phyloP scores from a whole-genome alignment of 2,797 vertebrate genomes.

The Coregonus sp. region DNA sequence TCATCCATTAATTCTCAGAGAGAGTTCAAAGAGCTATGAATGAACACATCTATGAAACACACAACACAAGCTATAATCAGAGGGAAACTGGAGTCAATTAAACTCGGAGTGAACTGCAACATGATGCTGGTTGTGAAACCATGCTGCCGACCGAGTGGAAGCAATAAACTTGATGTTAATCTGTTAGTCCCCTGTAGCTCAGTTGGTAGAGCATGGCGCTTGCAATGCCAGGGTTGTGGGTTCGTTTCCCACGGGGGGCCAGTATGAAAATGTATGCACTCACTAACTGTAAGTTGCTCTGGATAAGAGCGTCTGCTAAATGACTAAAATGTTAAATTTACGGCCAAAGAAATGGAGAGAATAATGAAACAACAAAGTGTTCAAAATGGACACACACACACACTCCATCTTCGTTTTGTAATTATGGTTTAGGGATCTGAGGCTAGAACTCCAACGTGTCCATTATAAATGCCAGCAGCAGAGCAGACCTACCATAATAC shows the following conservation, averaged over 20 bases:
- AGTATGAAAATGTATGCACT: too few species aligned
- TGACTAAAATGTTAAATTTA: too few species aligned
- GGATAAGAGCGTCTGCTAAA: too few species aligned
- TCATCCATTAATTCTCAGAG: neutral
- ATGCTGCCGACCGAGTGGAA: neutral
- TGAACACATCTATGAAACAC: neutral
- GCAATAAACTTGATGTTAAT: neutral
- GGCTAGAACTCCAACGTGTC: neutral
- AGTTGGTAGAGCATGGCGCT: too few species aligned
- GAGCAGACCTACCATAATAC: neutral
- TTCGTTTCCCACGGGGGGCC: too few species aligned
- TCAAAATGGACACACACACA: neutral
- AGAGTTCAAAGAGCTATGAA: neutral
- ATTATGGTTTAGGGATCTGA: constrained; percentile 4
- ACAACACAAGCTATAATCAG: neutral
- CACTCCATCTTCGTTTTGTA: neutral
- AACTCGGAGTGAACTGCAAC: neutral
- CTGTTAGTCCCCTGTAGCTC: too few species aligned
- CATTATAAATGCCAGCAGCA: neutral
- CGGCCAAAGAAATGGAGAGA: too few species aligned
- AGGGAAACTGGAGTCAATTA: neutral
- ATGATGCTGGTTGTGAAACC: neutral
- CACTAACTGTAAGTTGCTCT: too few species aligned
- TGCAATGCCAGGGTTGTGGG: too few species aligned
- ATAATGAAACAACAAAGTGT: neutral